Percentiles rank a stretch among this genome's conserved stretches.
These are phyloP conservation scores for Lacerta viridis DNA, from an alignment of 2,797 vertebrate species.

Conservation along the genomic window DNA sequence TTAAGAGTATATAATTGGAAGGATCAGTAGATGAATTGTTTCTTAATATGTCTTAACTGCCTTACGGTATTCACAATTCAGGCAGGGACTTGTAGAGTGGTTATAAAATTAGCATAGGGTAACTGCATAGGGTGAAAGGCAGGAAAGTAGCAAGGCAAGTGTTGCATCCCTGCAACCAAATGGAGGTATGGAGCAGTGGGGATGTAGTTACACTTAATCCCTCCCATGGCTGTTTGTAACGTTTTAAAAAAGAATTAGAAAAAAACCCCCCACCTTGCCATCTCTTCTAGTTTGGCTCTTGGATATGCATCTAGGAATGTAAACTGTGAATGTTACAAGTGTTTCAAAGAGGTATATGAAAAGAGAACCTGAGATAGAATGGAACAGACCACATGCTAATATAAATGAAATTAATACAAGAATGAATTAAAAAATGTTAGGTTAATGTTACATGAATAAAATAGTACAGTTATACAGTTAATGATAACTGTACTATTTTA, in stretches of 20 bases:
- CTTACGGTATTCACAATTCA: neutral
- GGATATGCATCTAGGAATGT: neutral
- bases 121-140: neutral
- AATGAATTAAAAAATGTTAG: too few species aligned
- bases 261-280: too few species aligned
- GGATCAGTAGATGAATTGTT: neutral
- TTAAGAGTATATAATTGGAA: constrained; percentile 4
- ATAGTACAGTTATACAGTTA: too few species aligned
- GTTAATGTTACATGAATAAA: too few species aligned
- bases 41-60: neutral
- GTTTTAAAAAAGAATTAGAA: neutral
- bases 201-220: neutral
- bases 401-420: too few species aligned
- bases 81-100: neutral
- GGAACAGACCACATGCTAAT: too few species aligned
- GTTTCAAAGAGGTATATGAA: neutral
- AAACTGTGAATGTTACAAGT: neutral
- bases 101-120: neutral
- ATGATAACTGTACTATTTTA: too few species aligned
- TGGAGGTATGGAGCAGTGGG: neutral
- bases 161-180: neutral
- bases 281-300: neutral
- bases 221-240: too few species aligned
- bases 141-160: neutral
- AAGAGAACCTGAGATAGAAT: too few species aligned